Conservation (phyloP, 1,140 invertebrate genomes). For the Platyura marginata region DNA sequence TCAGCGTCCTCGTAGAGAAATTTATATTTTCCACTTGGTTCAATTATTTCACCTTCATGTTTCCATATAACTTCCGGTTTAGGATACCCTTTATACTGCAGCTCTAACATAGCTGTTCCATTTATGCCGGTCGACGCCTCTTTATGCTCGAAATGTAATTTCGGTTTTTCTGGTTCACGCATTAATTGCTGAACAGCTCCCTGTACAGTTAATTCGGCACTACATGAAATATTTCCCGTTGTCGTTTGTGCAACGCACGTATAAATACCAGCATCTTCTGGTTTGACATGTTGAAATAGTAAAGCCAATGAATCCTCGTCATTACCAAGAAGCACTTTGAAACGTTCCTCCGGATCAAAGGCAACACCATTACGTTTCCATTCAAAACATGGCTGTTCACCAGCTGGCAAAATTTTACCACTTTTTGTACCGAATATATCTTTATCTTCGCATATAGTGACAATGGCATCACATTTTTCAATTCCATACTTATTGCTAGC, state of each 20-base stretch:
- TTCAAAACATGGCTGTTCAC: conserved; percentile 62
- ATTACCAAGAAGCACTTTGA: conserved; percentile 82
- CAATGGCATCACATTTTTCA: conserved; percentile 48
- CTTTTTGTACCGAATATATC: conserved; percentile 56
- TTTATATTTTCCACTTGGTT: conserved; percentile 59
- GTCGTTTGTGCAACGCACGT: conserved; percentile 87
- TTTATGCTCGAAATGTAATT: conserved; percentile 50
- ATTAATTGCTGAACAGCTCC: conserved; percentile 61
- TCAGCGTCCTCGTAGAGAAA: conserved; percentile 89
- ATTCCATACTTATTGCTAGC: conserved; percentile 74
- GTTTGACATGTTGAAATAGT: conserved; percentile 84
- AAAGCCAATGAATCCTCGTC: conserved; percentile 82
- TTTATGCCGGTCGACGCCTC: conserved; percentile 59
- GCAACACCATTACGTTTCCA: conserved; percentile 82
- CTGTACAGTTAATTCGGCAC: conserved; percentile 82
- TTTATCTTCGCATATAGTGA: conserved; percentile 65
- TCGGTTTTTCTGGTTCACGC: conserved; percentile 63
- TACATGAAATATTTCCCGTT: conserved; percentile 82
- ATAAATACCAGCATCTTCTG: conserved; percentile 84
- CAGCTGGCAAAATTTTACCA: conserved; percentile 45
- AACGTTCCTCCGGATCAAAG: conserved; percentile 82
- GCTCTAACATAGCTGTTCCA: conserved; percentile 87
- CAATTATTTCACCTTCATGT: conserved; percentile 65
- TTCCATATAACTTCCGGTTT: conserved; percentile 81
- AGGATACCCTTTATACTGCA: conserved; percentile 83